A percentile compares a stretch with the other conserved stretches of the same genome.
phyloP scores from a whole-genome alignment of 2,888 invertebrate genomes.

The Chydorus sphaericus region DNA sequence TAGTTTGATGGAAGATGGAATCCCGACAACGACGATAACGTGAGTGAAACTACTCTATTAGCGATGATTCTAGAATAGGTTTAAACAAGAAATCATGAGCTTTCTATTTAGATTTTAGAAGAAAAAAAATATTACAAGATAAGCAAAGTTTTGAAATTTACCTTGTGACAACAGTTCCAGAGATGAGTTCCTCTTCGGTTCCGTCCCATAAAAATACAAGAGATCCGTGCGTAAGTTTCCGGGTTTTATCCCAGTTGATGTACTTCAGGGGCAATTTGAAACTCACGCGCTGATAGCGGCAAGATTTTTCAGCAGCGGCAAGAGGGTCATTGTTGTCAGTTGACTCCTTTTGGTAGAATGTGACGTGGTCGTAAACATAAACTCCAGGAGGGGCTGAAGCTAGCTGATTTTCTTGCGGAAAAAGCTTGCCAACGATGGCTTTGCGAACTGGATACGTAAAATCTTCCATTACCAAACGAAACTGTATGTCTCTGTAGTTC shows the following conservation, averaged over 20 bases:
- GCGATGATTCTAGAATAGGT: too few species aligned
- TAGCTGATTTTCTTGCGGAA: too few species aligned
- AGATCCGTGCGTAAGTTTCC: slow-evolving; percentile 53
- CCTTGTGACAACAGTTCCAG: not conserved
- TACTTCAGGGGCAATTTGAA: not conserved
- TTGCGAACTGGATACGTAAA: slow-evolving; percentile 55
- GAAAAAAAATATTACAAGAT: too few species aligned
- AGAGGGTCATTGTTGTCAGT: not conserved
- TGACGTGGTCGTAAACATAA: not conserved
- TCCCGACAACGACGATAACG: not conserved
- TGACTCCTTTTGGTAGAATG: not conserved
- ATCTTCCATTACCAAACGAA: slow-evolving; percentile 61
- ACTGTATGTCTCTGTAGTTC: slow-evolving; percentile 66
- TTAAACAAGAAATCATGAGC: too few species aligned
- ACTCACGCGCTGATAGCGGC: not conserved
- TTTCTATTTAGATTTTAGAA: too few species aligned
- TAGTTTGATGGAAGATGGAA: not conserved
- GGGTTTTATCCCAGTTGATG: slow-evolving; percentile 34
- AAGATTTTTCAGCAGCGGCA: not conserved
- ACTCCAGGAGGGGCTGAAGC: not conserved
- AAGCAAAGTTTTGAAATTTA: too few species aligned
- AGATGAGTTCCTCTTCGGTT: not conserved
- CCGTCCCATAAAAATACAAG: slow-evolving; percentile 48
- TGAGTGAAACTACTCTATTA: too few species aligned
- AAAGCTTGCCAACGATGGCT: slow-evolving; percentile 35